Evolutionary conservation across 2,113 vertebrate genomes (phyloP).

Genomic region (Apodemus sylvaticus): DNA sequence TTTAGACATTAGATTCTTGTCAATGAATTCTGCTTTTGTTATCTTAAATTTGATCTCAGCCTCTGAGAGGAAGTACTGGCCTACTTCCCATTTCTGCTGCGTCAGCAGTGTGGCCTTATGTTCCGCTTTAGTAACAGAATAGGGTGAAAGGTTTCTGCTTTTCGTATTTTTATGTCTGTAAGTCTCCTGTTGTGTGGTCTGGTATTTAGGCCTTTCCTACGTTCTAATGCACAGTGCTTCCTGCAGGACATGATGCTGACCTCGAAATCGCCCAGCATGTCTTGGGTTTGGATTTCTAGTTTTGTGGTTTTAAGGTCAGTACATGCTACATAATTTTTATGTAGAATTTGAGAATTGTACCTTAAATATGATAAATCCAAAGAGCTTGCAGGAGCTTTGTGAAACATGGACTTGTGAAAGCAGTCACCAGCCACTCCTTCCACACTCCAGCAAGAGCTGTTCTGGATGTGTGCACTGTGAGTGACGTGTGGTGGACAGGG

Average conservation of each 20-base stretch:
- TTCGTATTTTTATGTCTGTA: not conserved
- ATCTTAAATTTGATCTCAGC: not conserved
- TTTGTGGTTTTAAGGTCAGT: not conserved
- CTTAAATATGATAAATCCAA: not conserved
- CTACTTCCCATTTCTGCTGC: not conserved
- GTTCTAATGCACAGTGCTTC: not conserved
- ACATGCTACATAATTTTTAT: not conserved
- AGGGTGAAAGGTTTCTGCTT: not conserved
- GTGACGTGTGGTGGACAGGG: not conserved
- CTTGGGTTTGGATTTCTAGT: conserved; percentile 27
- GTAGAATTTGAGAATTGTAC: not conserved
- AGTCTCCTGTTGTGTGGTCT: not conserved
- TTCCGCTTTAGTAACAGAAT: not conserved
- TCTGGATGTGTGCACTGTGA: not conserved
- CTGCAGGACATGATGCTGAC: not conserved
- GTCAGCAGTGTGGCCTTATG: not conserved
- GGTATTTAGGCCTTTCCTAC: not conserved
- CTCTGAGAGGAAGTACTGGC: conserved; percentile 21
- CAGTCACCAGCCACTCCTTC: not conserved
- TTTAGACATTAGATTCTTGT: conserved; percentile 19
- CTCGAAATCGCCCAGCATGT: not conserved
- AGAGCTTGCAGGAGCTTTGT: not conserved
- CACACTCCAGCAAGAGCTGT: not conserved
- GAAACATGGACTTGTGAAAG: not conserved
- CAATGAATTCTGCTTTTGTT: not conserved